These are phyloP conservation scores for Actinostola sp. DNA, from an alignment of 92 coral and sea anemone species.

Conservation along the genomic window DNA sequence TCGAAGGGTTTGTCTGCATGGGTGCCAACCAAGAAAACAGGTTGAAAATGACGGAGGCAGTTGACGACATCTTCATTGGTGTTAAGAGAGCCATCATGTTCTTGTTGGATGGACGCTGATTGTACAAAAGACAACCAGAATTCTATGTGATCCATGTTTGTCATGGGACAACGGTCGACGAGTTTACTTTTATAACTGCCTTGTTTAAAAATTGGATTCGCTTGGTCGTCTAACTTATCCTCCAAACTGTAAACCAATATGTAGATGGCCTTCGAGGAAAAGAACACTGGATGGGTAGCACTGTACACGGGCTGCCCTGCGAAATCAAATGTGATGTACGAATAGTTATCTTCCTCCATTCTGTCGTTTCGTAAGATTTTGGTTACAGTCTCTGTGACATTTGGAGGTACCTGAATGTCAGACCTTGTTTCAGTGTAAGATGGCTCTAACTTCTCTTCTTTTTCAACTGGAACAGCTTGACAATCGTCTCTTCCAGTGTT, in stretches of 20 bases:
- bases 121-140: slow-evolving; percentile 68
- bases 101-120: slow-evolving; percentile 15
- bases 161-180: slow-evolving; percentile 34
- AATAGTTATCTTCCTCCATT: slow-evolving; percentile 13
- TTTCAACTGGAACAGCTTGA: too few relatives aligned
- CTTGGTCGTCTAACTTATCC: slow-evolving; percentile 32
- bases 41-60: too few relatives aligned
- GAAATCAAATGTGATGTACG: slow-evolving; percentile 60
- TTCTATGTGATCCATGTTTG: slow-evolving; percentile 58
- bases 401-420: too few relatives aligned
- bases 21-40: slow-evolving; percentile 55
- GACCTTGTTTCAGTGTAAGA: too few relatives aligned
- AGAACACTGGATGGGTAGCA: slow-evolving; percentile 69
- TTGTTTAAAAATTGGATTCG: slow-evolving; percentile 41
- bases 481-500: too few relatives aligned
- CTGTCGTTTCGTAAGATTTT: too few relatives aligned
- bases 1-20: slow-evolving; percentile 50
- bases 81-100: not conserved
- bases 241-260: slow-evolving; percentile 58
- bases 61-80: too few relatives aligned
- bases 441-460: too few relatives aligned
- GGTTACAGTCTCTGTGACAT: too few relatives aligned
- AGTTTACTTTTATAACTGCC: slow-evolving; percentile 26
- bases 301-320: slow-evolving; percentile 76
- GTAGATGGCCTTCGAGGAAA: slow-evolving; percentile 59